phyloP scores from a whole-genome alignment of 2,113 vertebrate genomes.

The Oophaga pumilio region DNA sequence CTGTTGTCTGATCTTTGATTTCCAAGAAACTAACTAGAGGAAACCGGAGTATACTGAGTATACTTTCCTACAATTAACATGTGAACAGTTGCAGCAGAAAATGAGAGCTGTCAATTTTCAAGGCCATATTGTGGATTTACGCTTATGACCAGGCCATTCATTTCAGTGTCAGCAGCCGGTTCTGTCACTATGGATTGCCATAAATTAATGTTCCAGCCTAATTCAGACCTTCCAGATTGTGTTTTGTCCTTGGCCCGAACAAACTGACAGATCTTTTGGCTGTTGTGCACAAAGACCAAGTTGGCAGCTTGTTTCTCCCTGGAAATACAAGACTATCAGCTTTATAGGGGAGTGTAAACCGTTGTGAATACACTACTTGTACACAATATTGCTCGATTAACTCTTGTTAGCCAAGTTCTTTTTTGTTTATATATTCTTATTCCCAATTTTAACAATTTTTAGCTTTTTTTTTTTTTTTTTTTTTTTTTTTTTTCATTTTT shows the following conservation, averaged over 20 bases:
- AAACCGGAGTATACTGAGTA: background rate
- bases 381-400: background rate
- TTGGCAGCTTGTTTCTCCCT: conserved; percentile 36
- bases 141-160: conserved; percentile 5
- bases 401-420: background rate
- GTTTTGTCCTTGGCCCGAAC: conserved; percentile 42
- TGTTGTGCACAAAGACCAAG: conserved; percentile 10
- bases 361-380: background rate
- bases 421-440: background rate
- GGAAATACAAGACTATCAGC: conserved; percentile 6
- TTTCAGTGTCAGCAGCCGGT: conserved; percentile 8
- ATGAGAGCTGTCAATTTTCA: conserved; percentile 24
- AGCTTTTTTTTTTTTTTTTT: background rate
- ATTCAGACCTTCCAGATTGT: conserved; percentile 45
- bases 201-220: conserved; percentile 11
- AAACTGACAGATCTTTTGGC: conserved; percentile 28
- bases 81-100: background rate
- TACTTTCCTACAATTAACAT: conserved; percentile 1
- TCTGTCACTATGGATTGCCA: conserved; percentile 4
- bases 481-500: too few relatives aligned
- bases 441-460: background rate
- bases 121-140: conserved; percentile 28
- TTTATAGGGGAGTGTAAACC: background rate
- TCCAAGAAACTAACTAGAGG: too few relatives aligned
- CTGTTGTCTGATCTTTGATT: too few relatives aligned